Base-by-base conservation (phyloP, 2,797 vertebrate genomes). In the Esox lucius region DNA sequence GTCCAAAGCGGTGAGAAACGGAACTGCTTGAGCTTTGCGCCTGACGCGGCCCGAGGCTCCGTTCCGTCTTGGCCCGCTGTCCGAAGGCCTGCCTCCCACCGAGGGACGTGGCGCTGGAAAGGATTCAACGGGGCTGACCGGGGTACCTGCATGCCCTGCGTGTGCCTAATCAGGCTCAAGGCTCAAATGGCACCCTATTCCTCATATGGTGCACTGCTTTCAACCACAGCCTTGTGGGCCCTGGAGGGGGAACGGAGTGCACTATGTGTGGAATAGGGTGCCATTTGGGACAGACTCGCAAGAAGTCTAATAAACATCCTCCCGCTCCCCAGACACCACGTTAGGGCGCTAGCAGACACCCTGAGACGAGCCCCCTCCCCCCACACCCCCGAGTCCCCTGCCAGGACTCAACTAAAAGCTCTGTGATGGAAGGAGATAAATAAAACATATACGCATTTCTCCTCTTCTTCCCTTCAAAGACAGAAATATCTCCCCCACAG, bases 401-500 rank as follows among this genome's bases (percentile, higher is more conserved):
- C 56, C 22, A 81, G 70, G 81, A 51, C 15, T 19, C 77, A 74
- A 46, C 70, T 69, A 35, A 42, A 72, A 65, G 53, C 78, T 73
- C 75, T 62, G 61, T 71, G 76, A 78, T 69, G 62, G 73, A 64
- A 39, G 72, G 48, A 71, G 19, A 39, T 48, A 59, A 53, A 68
- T 73, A 42, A 74, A 65, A 42, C 59, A 68, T 65, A 68, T 22
- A 64, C 59, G n/a, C n/a, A n/a, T 74, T 75, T 75, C 39, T 62
- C 1, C 26, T 61, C 11, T 73, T 75, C 72, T 77, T 75, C 73
- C 39, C 68, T 56, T 71, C 75, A 13, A 26, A 70, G 70, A 70
- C 51, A 75, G 77, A 71, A 77, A 73, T 66, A 69, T 74, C 65
- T 80, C 62, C 76, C 71, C 75, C 66, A 71, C 71, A 42, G 71